Evolutionary conservation across 1,140 invertebrate species (phyloP).

Genomic region (Heliconius hermathena): DNA sequence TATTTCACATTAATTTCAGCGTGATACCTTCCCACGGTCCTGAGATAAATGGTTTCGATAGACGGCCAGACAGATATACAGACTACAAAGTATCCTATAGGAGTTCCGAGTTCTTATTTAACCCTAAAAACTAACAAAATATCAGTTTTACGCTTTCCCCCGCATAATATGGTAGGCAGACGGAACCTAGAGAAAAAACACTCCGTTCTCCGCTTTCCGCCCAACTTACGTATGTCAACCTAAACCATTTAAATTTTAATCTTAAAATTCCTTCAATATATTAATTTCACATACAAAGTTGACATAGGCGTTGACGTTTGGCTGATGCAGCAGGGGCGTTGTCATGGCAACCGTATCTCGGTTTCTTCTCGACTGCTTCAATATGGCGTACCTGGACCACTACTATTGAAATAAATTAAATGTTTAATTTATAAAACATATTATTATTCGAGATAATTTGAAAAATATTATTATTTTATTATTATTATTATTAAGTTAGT

Average conservation of each 20-base stretch:
- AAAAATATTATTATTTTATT: too few relatives aligned
- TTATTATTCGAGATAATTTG: too few relatives aligned
- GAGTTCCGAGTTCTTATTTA: too few relatives aligned
- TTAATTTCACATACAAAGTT: constrained; percentile 13
- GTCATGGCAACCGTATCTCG: constrained; percentile 60
- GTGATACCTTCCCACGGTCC: too few relatives aligned
- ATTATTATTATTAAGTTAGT: too few relatives aligned
- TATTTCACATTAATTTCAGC: too few relatives aligned
- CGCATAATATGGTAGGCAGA: neutral
- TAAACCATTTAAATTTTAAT: neutral
- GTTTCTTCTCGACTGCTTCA: constrained; percentile 64
- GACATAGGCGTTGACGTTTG: constrained; percentile 11
- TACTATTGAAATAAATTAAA: constrained; percentile 32
- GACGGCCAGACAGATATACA: too few relatives aligned
- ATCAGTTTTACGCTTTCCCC: too few relatives aligned
- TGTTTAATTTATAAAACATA: neutral
- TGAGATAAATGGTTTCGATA: too few relatives aligned
- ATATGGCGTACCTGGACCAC: constrained; percentile 43
- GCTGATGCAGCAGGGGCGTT: constrained; percentile 45
- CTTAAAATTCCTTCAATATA: neutral
- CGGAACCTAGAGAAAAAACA: neutral
- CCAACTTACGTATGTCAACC: neutral
- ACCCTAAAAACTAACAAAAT: too few relatives aligned
- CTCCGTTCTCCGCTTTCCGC: neutral
- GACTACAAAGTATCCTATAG: too few relatives aligned